These are phyloP conservation scores for Epinotia demarniana DNA, from an alignment of 2,888 invertebrate genomes.

Conservation along the genomic window DNA sequence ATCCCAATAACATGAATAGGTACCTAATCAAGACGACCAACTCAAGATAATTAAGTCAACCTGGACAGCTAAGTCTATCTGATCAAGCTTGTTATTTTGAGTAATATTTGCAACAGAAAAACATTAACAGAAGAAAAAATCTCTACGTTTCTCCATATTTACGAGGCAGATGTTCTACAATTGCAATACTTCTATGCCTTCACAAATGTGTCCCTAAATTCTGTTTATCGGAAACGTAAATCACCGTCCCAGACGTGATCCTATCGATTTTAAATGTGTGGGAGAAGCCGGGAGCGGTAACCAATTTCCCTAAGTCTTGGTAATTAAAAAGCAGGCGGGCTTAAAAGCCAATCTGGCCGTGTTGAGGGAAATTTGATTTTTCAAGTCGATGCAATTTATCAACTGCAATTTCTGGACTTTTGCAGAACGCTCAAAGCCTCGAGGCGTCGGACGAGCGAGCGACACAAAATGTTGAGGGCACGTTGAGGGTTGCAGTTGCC, in stretches of 20 bases:
- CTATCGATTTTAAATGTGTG: conserved; percentile 8
- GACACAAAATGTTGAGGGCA: no score
- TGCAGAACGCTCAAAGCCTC: no score
- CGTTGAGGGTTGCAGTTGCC: no score
- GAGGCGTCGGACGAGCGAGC: no score
- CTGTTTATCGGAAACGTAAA: not conserved
- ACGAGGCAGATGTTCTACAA: not conserved
- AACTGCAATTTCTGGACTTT: not conserved
- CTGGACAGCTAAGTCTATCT: no score
- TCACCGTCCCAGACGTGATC: conserved; percentile 3
- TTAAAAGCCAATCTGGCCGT: conserved; percentile 24
- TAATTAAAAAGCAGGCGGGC: conserved; percentile 36
- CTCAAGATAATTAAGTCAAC: no score
- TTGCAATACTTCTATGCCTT: not conserved
- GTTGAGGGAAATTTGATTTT: conserved; percentile 23
- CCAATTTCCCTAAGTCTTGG: conserved; percentile 37
- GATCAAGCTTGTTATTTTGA: no score
- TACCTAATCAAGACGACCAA: no score
- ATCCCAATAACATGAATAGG: no score
- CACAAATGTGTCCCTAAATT: not conserved
- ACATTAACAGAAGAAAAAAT: no score
- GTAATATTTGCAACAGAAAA: no score
- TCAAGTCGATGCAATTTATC: conserved; percentile 7
- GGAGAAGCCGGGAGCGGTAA: conserved; percentile 17
- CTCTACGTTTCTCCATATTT: not conserved